Evolutionary conservation across 2,797 vertebrate genomes (phyloP).

Genomic region (Smutsia temminckii): DNA sequence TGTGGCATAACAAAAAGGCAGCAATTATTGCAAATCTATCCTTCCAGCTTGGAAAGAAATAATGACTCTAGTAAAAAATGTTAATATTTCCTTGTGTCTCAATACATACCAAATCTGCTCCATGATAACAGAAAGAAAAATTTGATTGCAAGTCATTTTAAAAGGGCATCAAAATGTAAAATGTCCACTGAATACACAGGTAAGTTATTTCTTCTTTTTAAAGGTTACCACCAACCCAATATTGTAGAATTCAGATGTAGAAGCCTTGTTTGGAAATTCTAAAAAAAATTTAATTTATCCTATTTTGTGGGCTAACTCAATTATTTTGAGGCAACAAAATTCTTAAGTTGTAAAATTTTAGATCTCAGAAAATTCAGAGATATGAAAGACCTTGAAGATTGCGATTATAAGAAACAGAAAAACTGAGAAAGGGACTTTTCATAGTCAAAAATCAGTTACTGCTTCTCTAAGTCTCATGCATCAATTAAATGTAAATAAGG

Average conservation of each 20-base stretch:
- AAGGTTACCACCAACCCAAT: not conserved
- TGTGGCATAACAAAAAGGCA: constrained; percentile 5
- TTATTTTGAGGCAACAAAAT: constrained; percentile 1
- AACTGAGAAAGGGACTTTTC: not conserved
- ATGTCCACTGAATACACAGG: not conserved
- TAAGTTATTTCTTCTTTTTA: not conserved
- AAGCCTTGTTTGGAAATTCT: not conserved
- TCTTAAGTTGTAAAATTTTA: constrained; percentile 25
- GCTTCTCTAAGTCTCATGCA: not conserved
- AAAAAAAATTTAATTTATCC: not conserved
- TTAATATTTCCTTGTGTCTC: constrained; percentile 13
- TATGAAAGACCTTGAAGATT: not conserved
- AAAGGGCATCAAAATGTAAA: not conserved
- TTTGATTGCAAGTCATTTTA: not conserved
- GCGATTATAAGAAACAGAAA: not conserved
- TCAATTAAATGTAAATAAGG: constrained; percentile 31
- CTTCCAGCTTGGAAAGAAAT: not conserved
- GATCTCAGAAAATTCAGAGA: not conserved
- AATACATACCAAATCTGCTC: not conserved
- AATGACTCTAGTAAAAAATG: constrained; percentile 4
- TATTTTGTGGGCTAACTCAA: not conserved
- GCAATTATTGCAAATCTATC: not conserved
- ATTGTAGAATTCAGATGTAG: not conserved
- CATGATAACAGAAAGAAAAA: not conserved
- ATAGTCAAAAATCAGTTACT: not conserved